Evolutionary conservation across 2,113 vertebrate genomes (phyloP), one percentile per base, ranked within the genome.

Genomic region (Phyllostomus hastatus): DNA sequence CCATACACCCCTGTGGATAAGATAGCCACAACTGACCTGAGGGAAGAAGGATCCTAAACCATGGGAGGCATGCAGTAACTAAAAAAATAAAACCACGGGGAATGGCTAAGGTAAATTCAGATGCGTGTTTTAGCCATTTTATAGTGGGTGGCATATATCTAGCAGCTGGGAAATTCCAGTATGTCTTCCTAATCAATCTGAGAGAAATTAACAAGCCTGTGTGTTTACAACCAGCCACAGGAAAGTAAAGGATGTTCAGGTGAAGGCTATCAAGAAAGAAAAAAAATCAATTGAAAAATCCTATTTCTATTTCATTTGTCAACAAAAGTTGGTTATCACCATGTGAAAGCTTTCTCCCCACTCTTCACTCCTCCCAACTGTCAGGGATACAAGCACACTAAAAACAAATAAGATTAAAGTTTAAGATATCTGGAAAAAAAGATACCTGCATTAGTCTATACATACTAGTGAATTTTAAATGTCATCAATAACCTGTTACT

Each of bases 401-500:
- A 78, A 90, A 94, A 70, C 10, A 92, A 92, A 9, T 43, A 33
- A 83, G 91, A 95, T 66, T 83, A 64, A 80, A 72, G 41, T 41
- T 67, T 79, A 38, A 61, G 66, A 70, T 90, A 83, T 33, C 22
- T 59, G 26, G 10, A 69, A 69, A 84, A 88, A 81, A 81, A 81
- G 26, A 70, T 46, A 24, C 48, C 50, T 92, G n/a, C 69, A 2
- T 80, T 75, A 91, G n/a, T 12, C 52, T 82, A 72, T 1, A 94
- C 24, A 57, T 78, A 61, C 31, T 93, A 57, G 33, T n/a, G 2
- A 59, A 67, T 54, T 96, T 93, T 10, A 76, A 90, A 83, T 61
- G 41, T 73, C 86, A 94, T 95, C 28, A 81, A 20, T 54, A 93
- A 91, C 22, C 75, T 90, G 54, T 59, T 92, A 94, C 50, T 83